Conservation (phyloP, 2,888 invertebrate genomes). For the Acleris literana region DNA sequence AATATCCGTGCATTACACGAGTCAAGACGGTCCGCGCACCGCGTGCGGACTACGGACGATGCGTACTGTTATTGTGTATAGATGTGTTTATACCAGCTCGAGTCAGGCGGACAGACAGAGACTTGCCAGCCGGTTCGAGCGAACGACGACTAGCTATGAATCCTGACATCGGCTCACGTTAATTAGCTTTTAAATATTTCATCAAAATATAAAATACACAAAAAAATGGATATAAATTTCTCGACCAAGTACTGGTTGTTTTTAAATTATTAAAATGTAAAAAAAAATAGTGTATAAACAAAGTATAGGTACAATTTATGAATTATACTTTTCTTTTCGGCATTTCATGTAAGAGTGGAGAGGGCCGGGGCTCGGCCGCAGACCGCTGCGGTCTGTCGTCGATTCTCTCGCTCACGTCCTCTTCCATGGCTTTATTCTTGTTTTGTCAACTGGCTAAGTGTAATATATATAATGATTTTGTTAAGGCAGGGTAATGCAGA, state of each 20-base stretch:
- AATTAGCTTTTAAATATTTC: constrained; percentile 84
- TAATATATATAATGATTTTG: constrained; percentile 74
- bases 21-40: constrained; percentile 59
- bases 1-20: constrained; percentile 79
- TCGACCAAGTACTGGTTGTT: constrained; percentile 83
- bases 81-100: constrained; percentile 78
- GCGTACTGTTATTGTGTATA: constrained; percentile 79
- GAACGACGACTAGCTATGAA: constrained; percentile 84
- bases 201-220: constrained; percentile 84
- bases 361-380: constrained; percentile 58
- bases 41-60: constrained; percentile 56
- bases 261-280: constrained; percentile 84
- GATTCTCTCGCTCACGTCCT: constrained; percentile 77
- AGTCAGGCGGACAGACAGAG: constrained; percentile 66
- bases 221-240: constrained; percentile 83
- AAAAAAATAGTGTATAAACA: constrained; percentile 83
- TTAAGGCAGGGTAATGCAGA: constrained; percentile 83
- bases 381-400: constrained; percentile 48
- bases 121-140: constrained; percentile 78
- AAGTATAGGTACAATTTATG: constrained; percentile 84
- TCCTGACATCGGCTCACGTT: constrained; percentile 84
- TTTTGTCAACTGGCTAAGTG: constrained; percentile 78
- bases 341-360: constrained; percentile 78
- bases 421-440: constrained; percentile 78
- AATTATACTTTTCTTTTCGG: constrained; percentile 83